Evolutionary conservation across 2,888 invertebrate genomes (phyloP), one percentile per base, ranked within the genome.

Genomic region (Himalopsyche anomala): DNA sequence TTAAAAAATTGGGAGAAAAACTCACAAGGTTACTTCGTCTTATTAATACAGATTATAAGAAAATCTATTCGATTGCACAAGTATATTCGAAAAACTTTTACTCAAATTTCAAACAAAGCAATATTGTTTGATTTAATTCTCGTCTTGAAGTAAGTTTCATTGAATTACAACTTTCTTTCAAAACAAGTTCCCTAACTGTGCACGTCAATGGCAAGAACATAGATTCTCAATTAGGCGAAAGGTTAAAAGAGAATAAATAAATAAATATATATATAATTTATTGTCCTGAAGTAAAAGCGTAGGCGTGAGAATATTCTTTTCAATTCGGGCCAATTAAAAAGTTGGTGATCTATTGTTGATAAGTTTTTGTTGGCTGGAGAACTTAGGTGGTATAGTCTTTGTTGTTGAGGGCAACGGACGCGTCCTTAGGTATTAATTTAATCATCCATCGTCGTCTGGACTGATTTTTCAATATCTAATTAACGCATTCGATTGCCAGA

Each of bases 301-400:
- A 9, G 62, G 19, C 62, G 28, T 51, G 51, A 19, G n/a, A 62
- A 62, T 5, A 62, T 19, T 62, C 62, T 62, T 62, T 62, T 62
- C 62, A 62, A 62, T 62, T 62, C 8, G 19, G 62, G 62, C 62
- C 62, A 62, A 62, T 62, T 62, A 62, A 62, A 62, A 62, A 62
- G 62, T 62, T 62, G 4, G 62, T 19, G 62, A 62, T 62, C 19
- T 62, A 62, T 62, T 62, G 62, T 62, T 51, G 3, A n/a, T 62
- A 62, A 28, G 62, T 62, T 62, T 28, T 19, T 28, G n/a, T 56
- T 56, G n/a, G n/a, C 56, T n/a, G 62, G 2, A 28, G 4, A 62
- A 62, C 19, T 62, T 62, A 8, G n/a, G 19, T 62, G 62, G 11
- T n/a, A 19, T 56, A 56, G n/a, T 62, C 28, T 62, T 19, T 62